Percentiles rank a stretch among this genome's conserved stretches.
Conservation (phyloP, 2,888 invertebrate species). For the Dione vanillae region DNA sequence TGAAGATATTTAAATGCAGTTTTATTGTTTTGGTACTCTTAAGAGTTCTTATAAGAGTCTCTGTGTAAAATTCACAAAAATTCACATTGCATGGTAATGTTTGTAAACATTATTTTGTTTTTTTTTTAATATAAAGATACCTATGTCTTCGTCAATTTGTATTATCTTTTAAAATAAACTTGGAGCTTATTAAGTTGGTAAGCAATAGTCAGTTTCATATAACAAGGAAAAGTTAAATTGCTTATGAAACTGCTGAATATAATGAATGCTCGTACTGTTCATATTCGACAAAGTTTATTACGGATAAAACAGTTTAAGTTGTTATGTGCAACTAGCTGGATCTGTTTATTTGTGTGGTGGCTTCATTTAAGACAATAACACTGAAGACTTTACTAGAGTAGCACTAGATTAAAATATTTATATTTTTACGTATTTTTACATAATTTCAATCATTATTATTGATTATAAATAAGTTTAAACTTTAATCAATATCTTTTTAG, state of each 20-base stretch:
- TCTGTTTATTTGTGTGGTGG: conserved; percentile 17
- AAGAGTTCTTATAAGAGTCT: too few species aligned
- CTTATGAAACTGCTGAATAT: conserved; percentile 38
- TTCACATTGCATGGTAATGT: too few species aligned
- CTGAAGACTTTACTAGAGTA: not conserved
- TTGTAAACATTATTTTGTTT: not conserved
- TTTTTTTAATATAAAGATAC: not conserved
- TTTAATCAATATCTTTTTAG: not conserved
- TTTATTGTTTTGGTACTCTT: too few species aligned
- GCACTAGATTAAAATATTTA: too few species aligned
- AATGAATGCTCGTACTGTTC: conserved; percentile 35
- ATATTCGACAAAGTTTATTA: conserved; percentile 35
- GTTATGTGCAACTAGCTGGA: conserved; percentile 15
- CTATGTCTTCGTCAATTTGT: conserved; percentile 14
- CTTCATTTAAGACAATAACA: not conserved
- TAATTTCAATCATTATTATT: too few species aligned
- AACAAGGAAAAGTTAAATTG: conserved; percentile 39
- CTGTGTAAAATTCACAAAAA: too few species aligned
- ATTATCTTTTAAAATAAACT: conserved; percentile 28
- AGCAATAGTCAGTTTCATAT: conserved; percentile 34
- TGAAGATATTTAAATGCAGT: too few species aligned
- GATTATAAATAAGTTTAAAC: not conserved
- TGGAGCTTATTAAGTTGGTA: conserved; percentile 29
- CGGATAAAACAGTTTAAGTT: conserved; percentile 27
- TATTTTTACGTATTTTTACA: too few species aligned